A percentile compares a stretch with the other conserved stretches of the same genome.
These are phyloP conservation scores for Lampropteryx suffumata DNA, from an alignment of 2,888 invertebrate genomes.

Conservation along the genomic window DNA sequence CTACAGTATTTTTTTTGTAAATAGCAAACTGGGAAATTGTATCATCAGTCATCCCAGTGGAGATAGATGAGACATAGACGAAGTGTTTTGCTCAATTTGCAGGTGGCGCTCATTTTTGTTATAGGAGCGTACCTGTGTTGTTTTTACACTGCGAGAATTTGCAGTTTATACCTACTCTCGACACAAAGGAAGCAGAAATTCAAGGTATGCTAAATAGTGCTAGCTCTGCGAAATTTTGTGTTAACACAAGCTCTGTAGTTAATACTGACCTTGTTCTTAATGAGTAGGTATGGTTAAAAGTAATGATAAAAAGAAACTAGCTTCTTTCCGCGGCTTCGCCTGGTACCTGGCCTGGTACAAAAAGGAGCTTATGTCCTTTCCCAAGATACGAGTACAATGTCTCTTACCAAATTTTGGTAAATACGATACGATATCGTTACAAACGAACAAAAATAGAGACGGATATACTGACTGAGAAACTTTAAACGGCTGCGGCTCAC, in stretches of 20 bases:
- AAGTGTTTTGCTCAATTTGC: constrained; percentile 28
- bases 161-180: constrained; percentile 61
- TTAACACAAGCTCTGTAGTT: constrained; percentile 25
- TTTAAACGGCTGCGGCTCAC: too few relatives aligned
- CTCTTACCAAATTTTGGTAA: too few relatives aligned
- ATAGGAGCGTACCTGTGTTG: constrained; percentile 60
- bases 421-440: too few relatives aligned
- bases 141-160: constrained; percentile 65
- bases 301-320: too few relatives aligned
- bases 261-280: constrained; percentile 12
- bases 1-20: background rate
- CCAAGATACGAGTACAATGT: too few relatives aligned
- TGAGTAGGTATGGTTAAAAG: too few relatives aligned
- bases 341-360: too few relatives aligned
- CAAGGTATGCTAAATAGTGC: constrained; percentile 51
- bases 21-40: constrained; percentile 18
- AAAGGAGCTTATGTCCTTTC: too few relatives aligned
- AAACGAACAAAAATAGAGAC: too few relatives aligned
- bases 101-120: constrained; percentile 59
- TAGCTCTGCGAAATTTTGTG: constrained; percentile 8
- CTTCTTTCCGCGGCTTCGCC: too few relatives aligned
- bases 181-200: constrained; percentile 65
- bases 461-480: too few relatives aligned
- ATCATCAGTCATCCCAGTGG: constrained; percentile 17
- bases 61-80: constrained; percentile 28